Conservation (phyloP, 92 coral and sea anemone genomes). For the Meandrina meandrites region DNA sequence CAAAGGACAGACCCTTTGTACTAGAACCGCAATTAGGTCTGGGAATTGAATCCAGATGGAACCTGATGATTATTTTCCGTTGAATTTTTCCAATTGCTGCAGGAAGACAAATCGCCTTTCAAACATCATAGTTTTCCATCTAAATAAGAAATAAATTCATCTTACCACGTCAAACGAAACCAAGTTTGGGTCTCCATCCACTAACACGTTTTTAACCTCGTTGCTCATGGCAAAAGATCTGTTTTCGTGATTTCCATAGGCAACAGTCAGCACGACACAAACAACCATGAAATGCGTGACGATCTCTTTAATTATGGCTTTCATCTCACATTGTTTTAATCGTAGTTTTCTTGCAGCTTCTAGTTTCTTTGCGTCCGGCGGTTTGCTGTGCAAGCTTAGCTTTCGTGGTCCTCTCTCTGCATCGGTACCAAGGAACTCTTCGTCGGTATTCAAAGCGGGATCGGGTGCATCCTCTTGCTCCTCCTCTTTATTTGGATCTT, state of each 20-base stretch:
- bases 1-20: too few relatives aligned
- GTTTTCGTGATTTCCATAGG: constrained; percentile 87
- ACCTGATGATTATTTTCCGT: too few relatives aligned
- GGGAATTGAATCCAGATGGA: too few relatives aligned
- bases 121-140: too few relatives aligned
- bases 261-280: constrained; percentile 78
- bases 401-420: background rate
- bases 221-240: constrained; percentile 67
- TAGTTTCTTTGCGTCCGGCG: constrained; percentile 80
- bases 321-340: constrained; percentile 84
- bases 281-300: constrained; percentile 71
- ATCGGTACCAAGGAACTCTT: constrained; percentile 40
- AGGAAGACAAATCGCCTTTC: too few relatives aligned
- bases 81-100: too few relatives aligned
- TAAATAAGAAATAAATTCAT: too few relatives aligned
- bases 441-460: constrained; percentile 29
- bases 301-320: constrained; percentile 81
- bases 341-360: constrained; percentile 74
- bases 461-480: constrained; percentile 40
- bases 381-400: constrained; percentile 43
- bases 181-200: constrained; percentile 39
- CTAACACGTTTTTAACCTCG: constrained; percentile 65
- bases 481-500: constrained; percentile 95
- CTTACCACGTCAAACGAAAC: constrained; percentile 51
- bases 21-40: too few relatives aligned